phyloP scores from a whole-genome alignment of 2,113 vertebrate genomes.

The Apteryx owenii region DNA sequence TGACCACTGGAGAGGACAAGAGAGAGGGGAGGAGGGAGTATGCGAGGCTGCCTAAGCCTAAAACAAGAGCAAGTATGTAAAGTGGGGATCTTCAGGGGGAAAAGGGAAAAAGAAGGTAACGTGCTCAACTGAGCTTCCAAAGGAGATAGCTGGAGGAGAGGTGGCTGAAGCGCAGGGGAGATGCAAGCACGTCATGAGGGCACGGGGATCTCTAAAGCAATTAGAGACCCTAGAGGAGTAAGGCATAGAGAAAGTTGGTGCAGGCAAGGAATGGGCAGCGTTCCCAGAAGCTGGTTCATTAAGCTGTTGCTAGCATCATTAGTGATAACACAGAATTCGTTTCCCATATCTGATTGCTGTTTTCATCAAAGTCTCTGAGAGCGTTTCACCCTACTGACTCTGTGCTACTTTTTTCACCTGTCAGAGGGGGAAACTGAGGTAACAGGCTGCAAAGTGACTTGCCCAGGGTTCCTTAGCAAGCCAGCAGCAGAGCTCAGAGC shows the following conservation, averaged over 20 bases:
- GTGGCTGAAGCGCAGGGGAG: not conserved
- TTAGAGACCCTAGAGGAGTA: not conserved
- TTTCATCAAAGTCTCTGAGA: not conserved
- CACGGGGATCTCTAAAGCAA: not conserved
- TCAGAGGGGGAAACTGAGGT: not conserved
- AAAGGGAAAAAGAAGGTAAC: not conserved
- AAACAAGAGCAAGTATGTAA: not conserved
- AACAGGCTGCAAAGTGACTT: not conserved
- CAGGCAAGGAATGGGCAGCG: not conserved
- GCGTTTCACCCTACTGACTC: not conserved
- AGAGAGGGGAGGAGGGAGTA: accelerated
- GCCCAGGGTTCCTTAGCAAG: not conserved
- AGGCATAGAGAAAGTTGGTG: not conserved
- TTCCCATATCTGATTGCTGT: not conserved
- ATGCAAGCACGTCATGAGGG: not conserved
- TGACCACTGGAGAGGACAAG: accelerated
- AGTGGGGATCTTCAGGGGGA: not conserved
- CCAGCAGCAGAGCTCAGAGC: not conserved
- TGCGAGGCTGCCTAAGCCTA: not conserved
- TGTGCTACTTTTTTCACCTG: not conserved
- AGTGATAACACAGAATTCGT: accelerated
- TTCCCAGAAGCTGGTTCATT: not conserved
- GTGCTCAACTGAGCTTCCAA: not conserved
- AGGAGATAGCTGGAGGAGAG: not conserved
- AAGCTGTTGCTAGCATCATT: not conserved